A percentile compares a stretch with the other conserved stretches of the same genome.
These are phyloP conservation scores for Polypterus senegalus DNA, from an alignment of 2,113 vertebrate genomes.

Conservation along the genomic window DNA sequence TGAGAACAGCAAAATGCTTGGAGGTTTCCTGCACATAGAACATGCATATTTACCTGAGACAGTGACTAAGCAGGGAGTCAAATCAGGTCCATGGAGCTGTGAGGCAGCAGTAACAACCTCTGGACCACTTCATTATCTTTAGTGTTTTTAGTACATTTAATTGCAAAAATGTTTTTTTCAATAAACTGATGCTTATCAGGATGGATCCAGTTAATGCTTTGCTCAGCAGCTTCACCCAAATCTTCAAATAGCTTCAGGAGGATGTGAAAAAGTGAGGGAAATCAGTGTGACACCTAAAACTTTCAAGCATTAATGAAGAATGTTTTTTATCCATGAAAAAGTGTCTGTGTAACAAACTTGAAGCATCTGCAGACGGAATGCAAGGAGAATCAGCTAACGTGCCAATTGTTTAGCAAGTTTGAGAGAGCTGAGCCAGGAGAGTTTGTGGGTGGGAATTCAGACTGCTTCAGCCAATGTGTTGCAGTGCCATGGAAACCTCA, in stretches of 20 bases:
- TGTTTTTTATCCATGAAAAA: not conserved
- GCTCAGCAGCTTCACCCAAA: not conserved
- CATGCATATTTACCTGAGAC: too few species aligned
- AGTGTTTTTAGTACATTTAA: too few species aligned
- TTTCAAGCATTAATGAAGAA: not conserved
- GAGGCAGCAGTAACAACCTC: too few species aligned
- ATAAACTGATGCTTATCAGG: too few species aligned
- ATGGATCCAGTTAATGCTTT: too few species aligned
- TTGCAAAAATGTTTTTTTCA: too few species aligned
- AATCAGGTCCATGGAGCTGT: too few species aligned
- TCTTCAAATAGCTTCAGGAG: conserved; percentile 1
- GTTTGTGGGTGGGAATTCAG: not conserved
- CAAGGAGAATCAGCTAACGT: conserved; percentile 1
- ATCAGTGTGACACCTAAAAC: conserved; percentile 2
- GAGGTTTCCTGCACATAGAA: too few species aligned
- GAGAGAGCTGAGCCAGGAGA: not conserved
- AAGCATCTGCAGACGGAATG: conserved; percentile 10
- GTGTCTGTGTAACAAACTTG: conserved; percentile 1
- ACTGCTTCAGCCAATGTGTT: not conserved
- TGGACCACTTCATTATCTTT: too few species aligned
- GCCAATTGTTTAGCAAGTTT: not conserved
- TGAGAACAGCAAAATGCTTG: too few species aligned
- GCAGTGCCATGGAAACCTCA: not conserved
- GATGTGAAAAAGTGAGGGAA: conserved; percentile 1
- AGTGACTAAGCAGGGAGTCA: too few species aligned